These are phyloP conservation scores for Philaenus spumarius DNA, from an alignment of 1,140 invertebrate species.

Conservation along the genomic window DNA sequence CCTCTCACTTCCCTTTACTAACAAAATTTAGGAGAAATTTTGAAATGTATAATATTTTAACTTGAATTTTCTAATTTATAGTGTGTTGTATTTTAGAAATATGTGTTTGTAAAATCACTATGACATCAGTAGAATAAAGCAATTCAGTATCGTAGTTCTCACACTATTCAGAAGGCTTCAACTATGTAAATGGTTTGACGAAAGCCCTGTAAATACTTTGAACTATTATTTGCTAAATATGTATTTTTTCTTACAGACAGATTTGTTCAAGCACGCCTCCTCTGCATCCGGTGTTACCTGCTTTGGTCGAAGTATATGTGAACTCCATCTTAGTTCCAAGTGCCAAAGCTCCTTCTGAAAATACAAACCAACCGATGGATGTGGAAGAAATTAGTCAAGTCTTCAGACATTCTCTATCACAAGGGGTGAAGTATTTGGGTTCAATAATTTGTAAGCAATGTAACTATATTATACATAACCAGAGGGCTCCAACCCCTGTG, in stretches of 20 bases:
- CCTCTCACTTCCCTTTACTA: no score
- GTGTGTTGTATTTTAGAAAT: no score
- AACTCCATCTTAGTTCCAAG: constrained; percentile 83
- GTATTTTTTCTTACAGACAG: constrained; percentile 50
- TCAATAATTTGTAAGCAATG: neutral
- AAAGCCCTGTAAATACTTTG: no score
- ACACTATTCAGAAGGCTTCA: no score
- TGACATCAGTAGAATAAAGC: no score
- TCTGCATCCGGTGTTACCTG: constrained; percentile 86
- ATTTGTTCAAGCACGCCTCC: constrained; percentile 80
- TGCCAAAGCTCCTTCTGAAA: constrained; percentile 49
- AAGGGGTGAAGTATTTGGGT: constrained; percentile 7
- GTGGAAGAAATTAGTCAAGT: constrained; percentile 84
- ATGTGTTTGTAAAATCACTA: no score
- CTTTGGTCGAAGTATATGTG: constrained; percentile 92
- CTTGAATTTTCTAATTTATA: no score
- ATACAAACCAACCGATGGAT: constrained; percentile 83
- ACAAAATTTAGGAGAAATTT: no score
- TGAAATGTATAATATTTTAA: no score
- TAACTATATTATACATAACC: neutral
- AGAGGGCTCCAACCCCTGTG: no score
- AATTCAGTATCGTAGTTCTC: no score
- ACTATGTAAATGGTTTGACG: no score
- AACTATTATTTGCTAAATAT: neutral
- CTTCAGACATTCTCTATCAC: constrained; percentile 64